These are phyloP conservation scores for Dipodomys spectabilis DNA, from an alignment of 2,113 vertebrate genomes.

Conservation along the genomic window DNA sequence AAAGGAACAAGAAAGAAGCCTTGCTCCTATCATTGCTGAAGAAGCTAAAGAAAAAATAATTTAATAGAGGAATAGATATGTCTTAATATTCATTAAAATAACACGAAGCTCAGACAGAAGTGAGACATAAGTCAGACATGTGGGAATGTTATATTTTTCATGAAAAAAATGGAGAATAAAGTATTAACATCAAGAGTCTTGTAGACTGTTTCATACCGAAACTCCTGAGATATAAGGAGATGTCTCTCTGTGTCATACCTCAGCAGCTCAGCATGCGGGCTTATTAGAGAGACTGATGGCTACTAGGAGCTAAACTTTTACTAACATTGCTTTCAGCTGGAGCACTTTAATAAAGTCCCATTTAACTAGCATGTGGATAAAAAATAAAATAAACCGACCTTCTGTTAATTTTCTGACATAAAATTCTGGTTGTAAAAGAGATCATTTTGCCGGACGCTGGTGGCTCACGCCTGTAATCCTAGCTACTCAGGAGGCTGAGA, in stretches of 20 bases:
- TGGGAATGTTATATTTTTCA: neutral
- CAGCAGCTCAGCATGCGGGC: neutral
- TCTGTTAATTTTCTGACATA: constrained; percentile 50
- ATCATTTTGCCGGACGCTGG: no score
- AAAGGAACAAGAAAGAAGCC: neutral
- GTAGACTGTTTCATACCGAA: constrained; percentile 45
- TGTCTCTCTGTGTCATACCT: neutral
- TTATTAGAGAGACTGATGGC: constrained; percentile 51
- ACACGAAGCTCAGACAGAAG: neutral
- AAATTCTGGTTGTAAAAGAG: constrained; percentile 53
- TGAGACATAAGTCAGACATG: neutral
- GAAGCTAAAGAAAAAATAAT: constrained; percentile 8
- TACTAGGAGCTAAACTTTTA: constrained; percentile 67
- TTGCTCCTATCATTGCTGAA: neutral
- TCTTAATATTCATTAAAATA: constrained; percentile 41
- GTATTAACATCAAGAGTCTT: neutral
- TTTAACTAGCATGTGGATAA: constrained; percentile 52
- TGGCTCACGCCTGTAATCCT: no score
- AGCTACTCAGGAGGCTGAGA: no score
- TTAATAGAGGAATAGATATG: neutral
- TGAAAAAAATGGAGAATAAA: neutral
- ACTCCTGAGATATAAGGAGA: constrained; percentile 24
- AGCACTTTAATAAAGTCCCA: constrained; percentile 31
- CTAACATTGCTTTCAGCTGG: constrained; percentile 51
- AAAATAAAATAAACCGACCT: neutral